Percentiles rank a stretch among this genome's conserved stretches.
phyloP scores from a whole-genome alignment of 2,113 vertebrate genomes.

The Chloroceryle aenea region DNA sequence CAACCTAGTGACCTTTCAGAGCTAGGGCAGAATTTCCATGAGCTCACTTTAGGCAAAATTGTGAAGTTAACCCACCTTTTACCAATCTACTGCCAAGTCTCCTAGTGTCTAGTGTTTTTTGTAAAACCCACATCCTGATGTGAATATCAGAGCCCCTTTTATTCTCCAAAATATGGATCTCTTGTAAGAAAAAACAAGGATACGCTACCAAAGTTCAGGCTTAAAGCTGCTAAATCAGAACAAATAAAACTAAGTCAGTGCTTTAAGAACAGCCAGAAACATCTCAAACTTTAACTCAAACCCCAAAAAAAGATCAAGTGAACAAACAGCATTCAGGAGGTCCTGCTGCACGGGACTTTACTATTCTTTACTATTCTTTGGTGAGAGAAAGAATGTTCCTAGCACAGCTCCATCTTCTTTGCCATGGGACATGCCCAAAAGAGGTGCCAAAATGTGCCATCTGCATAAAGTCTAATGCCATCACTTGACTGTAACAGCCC shows the following conservation, averaged over 20 bases:
- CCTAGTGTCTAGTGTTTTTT: not conserved
- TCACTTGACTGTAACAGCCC: not conserved
- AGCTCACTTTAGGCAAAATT: not conserved
- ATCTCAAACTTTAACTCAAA: not conserved
- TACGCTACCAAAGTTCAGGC: not conserved
- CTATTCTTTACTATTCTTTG: not conserved
- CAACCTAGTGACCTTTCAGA: not conserved
- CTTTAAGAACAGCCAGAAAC: not conserved
- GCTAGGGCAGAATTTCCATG: not conserved
- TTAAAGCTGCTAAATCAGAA: not conserved
- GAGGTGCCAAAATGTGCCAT: accelerated
- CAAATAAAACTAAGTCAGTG: not conserved
- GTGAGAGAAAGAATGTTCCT: not conserved
- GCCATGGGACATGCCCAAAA: not conserved
- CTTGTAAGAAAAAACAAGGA: not conserved
- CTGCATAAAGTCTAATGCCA: accelerated
- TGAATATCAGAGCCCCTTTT: not conserved
- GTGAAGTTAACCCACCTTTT: not conserved
- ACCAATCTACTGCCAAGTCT: not conserved
- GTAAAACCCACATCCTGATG: not conserved
- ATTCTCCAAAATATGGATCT: not conserved
- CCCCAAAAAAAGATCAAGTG: not conserved
- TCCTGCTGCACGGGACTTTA: not conserved
- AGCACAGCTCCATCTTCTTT: not conserved
- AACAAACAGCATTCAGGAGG: not conserved